These are phyloP conservation scores for Omphaloscelis lunosa DNA, from an alignment of 2,888 invertebrate genomes.

Conservation along the genomic window DNA sequence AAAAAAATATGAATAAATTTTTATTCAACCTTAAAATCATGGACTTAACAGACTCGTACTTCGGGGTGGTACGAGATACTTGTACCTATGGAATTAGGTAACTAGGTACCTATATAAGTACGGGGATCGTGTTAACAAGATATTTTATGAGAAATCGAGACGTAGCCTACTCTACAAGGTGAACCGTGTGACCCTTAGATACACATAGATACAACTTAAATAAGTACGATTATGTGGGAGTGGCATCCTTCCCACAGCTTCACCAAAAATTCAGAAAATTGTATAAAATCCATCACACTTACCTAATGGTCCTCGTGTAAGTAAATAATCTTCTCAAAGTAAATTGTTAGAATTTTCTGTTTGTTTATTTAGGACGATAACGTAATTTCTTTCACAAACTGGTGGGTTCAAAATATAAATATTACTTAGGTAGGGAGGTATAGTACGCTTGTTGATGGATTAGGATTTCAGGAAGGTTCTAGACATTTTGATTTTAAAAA, in stretches of 20 bases:
- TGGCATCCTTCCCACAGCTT: background rate
- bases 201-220: background rate
- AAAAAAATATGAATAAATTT: too few relatives aligned
- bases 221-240: background rate
- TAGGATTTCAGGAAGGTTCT: background rate
- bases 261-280: slow-evolving; percentile 9
- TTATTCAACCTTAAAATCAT: too few relatives aligned
- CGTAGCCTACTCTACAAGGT: background rate
- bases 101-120: background rate
- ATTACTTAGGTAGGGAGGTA: background rate
- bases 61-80: too few relatives aligned
- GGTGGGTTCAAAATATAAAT: background rate
- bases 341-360: slow-evolving; percentile 23
- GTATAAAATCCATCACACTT: slow-evolving; percentile 6
- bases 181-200: slow-evolving; percentile 4
- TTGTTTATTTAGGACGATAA: slow-evolving; percentile 44
- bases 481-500: too few relatives aligned
- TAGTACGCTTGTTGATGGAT: background rate
- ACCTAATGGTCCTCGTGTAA: slow-evolving; percentile 19
- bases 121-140: background rate
- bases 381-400: slow-evolving; percentile 15
- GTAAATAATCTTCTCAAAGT: slow-evolving; percentile 43
- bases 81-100: too few relatives aligned
- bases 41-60: too few relatives aligned
- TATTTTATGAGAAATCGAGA: background rate